Base-by-base conservation (phyloP, 2,888 invertebrate species). In the Pollenia amentaria region DNA sequence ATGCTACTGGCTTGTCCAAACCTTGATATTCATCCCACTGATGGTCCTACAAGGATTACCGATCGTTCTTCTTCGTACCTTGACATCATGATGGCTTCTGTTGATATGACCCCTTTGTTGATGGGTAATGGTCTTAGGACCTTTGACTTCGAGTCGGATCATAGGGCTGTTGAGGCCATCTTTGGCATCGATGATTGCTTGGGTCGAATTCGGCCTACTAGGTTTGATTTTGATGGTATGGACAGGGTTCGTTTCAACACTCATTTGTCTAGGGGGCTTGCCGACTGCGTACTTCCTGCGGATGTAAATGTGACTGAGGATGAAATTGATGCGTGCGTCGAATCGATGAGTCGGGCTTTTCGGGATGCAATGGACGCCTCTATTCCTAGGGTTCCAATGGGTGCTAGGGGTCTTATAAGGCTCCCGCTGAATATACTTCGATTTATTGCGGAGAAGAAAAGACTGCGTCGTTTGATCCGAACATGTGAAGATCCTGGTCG, bases 71-170 rank as follows among this genome's bases (percentile, higher is more conserved):
- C n/a, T n/a, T n/a, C n/a, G n/a, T n/a, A n/a, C n/a, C n/a, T n/a
- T 44, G 9, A 11, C 44, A 2, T 44, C 9, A 44, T 44, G 44
- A 44, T 44, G 12, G 12, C 44, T 44, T 44, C 44, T 44, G 44
- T 44, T 44, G 44, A 12, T 12, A 44, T 44, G 44, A 11, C 44
- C 6, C 44, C 44, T 12, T 11, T 44, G 1, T 11, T 44, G 10
- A 3, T 44, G 44, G 44, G 10, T 44, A n/a, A n/a, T n/a, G n/a
- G n/a, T n/a, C n/a, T n/a, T n/a, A n/a, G 10, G 10, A 12, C 18
- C 6, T 21, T 65, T 12, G 65, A 44, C 9, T 44, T 64, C 21
- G 72, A 80, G 12, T 80, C 18, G 44, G 67, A 72, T 14, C 14
- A 51, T 9, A 21, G 2, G 3, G 3, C 11, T 3, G 10, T n/a